Evolutionary conservation across 2,113 vertebrate species (phyloP), one percentile per base, ranked within the genome.

Genomic region (Amphiprion ocellaris): DNA sequence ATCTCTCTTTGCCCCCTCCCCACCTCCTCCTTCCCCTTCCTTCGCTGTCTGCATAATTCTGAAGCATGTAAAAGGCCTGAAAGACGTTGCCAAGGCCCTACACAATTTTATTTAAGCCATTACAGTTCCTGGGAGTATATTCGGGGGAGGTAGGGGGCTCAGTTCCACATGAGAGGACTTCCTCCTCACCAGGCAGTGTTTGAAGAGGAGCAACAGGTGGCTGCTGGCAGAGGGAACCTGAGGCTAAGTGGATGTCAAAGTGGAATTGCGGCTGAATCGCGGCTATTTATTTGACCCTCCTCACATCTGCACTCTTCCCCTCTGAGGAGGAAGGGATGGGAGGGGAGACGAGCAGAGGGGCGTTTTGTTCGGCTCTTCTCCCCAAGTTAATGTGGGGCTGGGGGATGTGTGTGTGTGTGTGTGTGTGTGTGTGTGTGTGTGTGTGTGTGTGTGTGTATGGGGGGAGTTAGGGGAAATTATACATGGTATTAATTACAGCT

Each of bases 171-270:
- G 91, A 93, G 90, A 92, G 84, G 85, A 91, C 90, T 92, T 93
- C 87, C 88, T 92, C 90, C 84, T 92, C 85, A 88, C 69, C 90
- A 87, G 88, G 91, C 89, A 86, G 82, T 84, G 87, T 93, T 93
- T 91, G 90, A 86, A 93, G 92, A 93, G 79, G 91, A 94, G 89
- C 94, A 94, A 94, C 94, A 94, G 93, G 94, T 94, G 94, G 91
- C 92, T 92, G 82, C 87, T 91, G 86, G 90, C 89, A 89, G 89
- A 91, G 80, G 82, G 69, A 89, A 92, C 91, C 90, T 92, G 87
- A 89, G 89, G 91, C 90, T 89, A 92, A 88, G 86, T 93, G 92
- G 87, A 91, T 91, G 90, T 92, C 79, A 90, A 70, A 86, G 87
- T 90, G 86, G 87, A 88, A 90, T 85, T 90, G 90, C 66, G 62